These are phyloP conservation scores for Anser cygnoides DNA, from an alignment of 2,113 vertebrate species.

Conservation along the genomic window DNA sequence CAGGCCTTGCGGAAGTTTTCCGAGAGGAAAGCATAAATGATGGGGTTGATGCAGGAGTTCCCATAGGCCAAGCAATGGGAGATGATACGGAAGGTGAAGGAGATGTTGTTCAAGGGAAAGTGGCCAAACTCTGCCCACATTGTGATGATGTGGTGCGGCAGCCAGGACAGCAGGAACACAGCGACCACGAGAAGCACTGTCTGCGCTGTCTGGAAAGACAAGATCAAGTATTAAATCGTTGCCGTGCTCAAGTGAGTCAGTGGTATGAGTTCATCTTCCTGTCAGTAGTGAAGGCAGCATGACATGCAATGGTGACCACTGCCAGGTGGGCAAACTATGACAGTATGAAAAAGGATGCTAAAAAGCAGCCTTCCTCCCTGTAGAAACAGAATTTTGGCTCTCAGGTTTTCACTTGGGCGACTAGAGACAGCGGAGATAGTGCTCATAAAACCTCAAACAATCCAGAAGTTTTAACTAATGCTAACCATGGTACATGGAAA, in stretches of 20 bases:
- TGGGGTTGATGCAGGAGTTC: conserved; percentile 86
- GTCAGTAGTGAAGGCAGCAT: neutral
- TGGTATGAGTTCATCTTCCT: neutral
- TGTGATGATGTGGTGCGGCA: conserved; percentile 85
- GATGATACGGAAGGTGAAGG: conserved; percentile 83
- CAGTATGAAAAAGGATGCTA: neutral
- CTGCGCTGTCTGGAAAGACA: conserved; percentile 79
- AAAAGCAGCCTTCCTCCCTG: neutral
- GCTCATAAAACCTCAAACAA: neutral
- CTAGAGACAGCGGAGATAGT: neutral
- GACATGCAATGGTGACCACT: neutral
- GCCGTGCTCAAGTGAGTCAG: accelerated
- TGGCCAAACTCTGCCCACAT: conserved; percentile 86
- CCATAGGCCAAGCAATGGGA: conserved; percentile 85
- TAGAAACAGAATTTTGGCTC: neutral
- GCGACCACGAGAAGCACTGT: conserved; percentile 81
- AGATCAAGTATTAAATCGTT: neutral
- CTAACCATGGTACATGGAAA: neutral
- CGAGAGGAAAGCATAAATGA: conserved; percentile 85
- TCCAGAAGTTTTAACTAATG: neutral
- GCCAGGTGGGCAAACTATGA: neutral
- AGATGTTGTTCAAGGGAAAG: conserved; percentile 79
- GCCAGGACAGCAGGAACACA: conserved; percentile 84
- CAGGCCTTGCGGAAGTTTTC: conserved; percentile 86
- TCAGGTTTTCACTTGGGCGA: neutral